Conservation (phyloP, 2,113 vertebrate genomes). For the Microcebus jonahi region DNA sequence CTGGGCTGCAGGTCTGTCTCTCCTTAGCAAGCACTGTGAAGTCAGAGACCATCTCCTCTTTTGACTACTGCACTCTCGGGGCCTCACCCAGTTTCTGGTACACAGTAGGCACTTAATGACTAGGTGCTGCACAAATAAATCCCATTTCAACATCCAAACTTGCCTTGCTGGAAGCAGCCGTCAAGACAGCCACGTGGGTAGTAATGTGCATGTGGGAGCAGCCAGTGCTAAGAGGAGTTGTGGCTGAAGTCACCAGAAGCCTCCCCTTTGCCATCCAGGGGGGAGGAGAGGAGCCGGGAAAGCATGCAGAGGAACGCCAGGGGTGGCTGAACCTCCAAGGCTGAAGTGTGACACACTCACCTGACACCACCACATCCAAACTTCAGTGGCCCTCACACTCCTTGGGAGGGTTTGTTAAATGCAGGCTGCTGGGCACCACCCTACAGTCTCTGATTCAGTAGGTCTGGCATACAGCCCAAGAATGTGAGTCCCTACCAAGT, state of each 20-base stretch:
- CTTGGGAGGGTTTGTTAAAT: background rate
- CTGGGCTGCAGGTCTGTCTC: background rate
- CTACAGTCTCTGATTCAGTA: background rate
- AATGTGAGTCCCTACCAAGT: background rate
- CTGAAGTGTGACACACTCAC: background rate
- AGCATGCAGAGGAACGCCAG: background rate
- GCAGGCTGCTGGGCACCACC: background rate
- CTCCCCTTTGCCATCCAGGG: background rate
- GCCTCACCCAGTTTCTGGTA: background rate
- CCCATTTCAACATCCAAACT: background rate
- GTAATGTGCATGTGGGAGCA: accelerated
- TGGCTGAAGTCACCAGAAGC: background rate
- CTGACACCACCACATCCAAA: background rate
- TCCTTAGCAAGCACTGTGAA: background rate
- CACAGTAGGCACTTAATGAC: background rate
- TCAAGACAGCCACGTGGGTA: background rate
- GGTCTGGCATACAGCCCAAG: background rate
- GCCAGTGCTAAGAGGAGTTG: background rate
- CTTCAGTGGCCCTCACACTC: background rate
- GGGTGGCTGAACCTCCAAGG: background rate
- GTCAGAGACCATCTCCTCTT: background rate
- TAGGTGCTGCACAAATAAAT: background rate
- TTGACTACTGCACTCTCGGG: background rate
- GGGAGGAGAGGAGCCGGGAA: background rate
- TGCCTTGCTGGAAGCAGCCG: background rate